Evolutionary conservation across 2,797 vertebrate species (phyloP).

Genomic region (Melanotaenia maccullochi): DNA sequence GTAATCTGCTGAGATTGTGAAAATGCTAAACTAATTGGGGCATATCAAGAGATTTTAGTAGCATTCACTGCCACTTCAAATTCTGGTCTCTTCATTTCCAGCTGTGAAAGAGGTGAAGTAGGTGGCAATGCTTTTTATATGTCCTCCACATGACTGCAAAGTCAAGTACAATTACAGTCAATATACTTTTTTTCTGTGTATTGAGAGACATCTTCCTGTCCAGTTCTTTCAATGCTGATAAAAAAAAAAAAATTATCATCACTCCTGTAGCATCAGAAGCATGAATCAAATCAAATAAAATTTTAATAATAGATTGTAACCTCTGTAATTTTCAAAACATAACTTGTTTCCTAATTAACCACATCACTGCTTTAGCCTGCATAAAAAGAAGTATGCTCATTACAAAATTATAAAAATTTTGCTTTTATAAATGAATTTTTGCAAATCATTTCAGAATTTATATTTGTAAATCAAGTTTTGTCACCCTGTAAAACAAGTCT

Average conservation of each 20-base stretch:
- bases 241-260: background rate
- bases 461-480: too few species aligned
- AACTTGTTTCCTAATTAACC: background rate
- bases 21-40: constrained; percentile 19
- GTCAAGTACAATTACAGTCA: background rate
- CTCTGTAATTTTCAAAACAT: background rate
- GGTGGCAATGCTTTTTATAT: background rate
- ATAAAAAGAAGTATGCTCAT: too few species aligned
- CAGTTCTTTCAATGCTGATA: background rate
- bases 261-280: background rate
- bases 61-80: constrained; percentile 11
- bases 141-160: background rate
- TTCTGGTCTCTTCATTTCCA: background rate
- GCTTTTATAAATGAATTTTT: too few species aligned
- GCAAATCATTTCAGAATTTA: too few species aligned
- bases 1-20: constrained; percentile 5
- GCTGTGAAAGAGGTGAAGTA: background rate
- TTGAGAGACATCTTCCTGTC: background rate
- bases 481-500: too few species aligned
- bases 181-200: background rate
- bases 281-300: background rate
- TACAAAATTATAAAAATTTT: too few species aligned
- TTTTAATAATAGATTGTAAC: background rate
- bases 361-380: background rate
- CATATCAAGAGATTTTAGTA: background rate